A percentile compares a stretch with the other conserved stretches of the same genome.
phyloP scores from a whole-genome alignment of 2,888 invertebrate species.

The Glaucopsyche alexis region DNA sequence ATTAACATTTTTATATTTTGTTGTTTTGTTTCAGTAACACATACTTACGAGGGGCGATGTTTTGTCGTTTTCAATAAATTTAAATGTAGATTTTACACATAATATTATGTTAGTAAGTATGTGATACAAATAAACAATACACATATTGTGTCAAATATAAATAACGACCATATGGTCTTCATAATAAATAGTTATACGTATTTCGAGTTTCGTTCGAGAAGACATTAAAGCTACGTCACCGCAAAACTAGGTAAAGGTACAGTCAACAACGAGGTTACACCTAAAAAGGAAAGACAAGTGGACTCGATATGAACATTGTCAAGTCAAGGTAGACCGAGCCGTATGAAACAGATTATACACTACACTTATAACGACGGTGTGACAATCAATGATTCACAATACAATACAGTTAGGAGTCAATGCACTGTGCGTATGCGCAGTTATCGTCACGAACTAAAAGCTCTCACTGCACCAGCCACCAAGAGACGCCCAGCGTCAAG shows the following conservation, averaged over 20 bases:
- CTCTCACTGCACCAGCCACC: conserved; percentile 66
- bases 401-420: conserved; percentile 73
- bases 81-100: conserved; percentile 28
- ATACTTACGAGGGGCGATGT: neutral
- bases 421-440: conserved; percentile 70
- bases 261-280: conserved; percentile 65
- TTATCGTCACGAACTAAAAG: conserved; percentile 63
- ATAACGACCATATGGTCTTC: conserved; percentile 83
- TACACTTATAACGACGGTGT: conserved; percentile 60
- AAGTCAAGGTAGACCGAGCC: conserved; percentile 68
- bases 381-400: conserved; percentile 70
- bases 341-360: conserved; percentile 48
- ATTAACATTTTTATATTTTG: neutral
- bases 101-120: conserved; percentile 33
- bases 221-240: conserved; percentile 79
- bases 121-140: conserved; percentile 31
- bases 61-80: neutral
- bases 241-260: conserved; percentile 70
- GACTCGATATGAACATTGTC: conserved; percentile 62
- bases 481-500: conserved; percentile 64
- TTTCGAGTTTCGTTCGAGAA: conserved; percentile 81
- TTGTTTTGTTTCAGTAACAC: neutral
- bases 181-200: conserved; percentile 85
- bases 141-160: conserved; percentile 70
- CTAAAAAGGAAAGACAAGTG: conserved; percentile 72